Percentiles rank a stretch among this genome's conserved stretches.
phyloP scores from a whole-genome alignment of 2,888 invertebrate species.

The Lasioglossum figueresi region DNA sequence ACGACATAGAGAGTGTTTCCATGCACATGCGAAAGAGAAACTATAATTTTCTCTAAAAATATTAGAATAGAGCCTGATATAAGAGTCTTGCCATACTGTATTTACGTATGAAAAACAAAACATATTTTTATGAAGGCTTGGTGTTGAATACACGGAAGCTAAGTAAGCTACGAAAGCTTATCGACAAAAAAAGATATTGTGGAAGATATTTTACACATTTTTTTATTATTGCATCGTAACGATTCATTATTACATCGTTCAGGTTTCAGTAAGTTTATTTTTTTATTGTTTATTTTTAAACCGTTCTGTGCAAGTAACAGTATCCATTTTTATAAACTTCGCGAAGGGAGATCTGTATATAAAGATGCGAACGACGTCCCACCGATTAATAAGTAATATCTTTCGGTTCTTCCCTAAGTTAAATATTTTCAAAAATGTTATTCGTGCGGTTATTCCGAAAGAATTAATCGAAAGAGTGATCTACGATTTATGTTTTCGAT shows the following conservation, averaged over 20 bases:
- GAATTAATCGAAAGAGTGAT: background rate
- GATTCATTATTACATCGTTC: conserved; percentile 29
- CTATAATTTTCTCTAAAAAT: conserved; percentile 66
- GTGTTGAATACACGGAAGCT: conserved; percentile 62
- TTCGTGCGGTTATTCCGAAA: background rate
- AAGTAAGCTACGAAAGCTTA: conserved; percentile 52
- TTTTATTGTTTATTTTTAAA: conserved; percentile 35
- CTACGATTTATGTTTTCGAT: conserved; percentile 20
- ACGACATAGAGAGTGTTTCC: conserved; percentile 65
- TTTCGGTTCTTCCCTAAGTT: conserved; percentile 38
- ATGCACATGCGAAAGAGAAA: conserved; percentile 63
- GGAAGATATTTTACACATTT: conserved; percentile 31
- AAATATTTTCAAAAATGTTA: conserved; percentile 28
- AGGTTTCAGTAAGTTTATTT: conserved; percentile 44
- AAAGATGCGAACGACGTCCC: conserved; percentile 56
- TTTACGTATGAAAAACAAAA: conserved; percentile 72
- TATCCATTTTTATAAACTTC: conserved; percentile 37
- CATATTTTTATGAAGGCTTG: conserved; percentile 81
- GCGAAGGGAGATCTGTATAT: conserved; percentile 39
- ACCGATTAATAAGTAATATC: conserved; percentile 54
- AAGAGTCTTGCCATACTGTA: conserved; percentile 76
- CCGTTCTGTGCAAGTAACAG: conserved; percentile 37
- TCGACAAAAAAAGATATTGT: conserved; percentile 48
- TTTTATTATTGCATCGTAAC: conserved; percentile 38
- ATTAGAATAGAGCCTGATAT: conserved; percentile 74